Percentiles rank a stretch among this genome's conserved stretches.
Evolutionary conservation across 2,888 invertebrate genomes (phyloP).

Genomic region (Meteorus colon): DNA sequence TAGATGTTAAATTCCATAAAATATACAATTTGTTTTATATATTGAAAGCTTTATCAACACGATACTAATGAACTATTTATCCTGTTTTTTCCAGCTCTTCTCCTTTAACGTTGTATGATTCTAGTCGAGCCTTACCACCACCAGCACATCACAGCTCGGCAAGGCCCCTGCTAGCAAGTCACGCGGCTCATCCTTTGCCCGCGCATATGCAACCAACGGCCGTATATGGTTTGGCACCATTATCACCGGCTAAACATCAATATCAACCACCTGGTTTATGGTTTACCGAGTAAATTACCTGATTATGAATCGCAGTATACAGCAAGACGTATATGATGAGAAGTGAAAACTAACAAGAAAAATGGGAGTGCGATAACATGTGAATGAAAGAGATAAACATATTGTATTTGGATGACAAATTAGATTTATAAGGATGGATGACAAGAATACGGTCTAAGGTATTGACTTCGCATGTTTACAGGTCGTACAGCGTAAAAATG

Average conservation of each 20-base stretch:
- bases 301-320: background rate
- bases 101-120: conserved; percentile 73
- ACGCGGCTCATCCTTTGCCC: conserved; percentile 85
- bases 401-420: background rate
- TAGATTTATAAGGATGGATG: background rate
- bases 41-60: conserved; percentile 49
- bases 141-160: conserved; percentile 89
- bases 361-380: background rate
- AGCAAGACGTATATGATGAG: background rate
- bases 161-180: conserved; percentile 78
- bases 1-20: too few relatives aligned
- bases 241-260: conserved; percentile 82
- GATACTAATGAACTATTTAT: conserved; percentile 61
- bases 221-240: conserved; percentile 80
- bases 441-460: background rate
- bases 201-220: conserved; percentile 84
- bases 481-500: background rate
- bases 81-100: conserved; percentile 70
- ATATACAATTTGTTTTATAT: conserved; percentile 21
- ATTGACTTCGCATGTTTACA: background rate
- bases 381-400: conserved; percentile 12
- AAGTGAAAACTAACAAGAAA: background rate
- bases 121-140: conserved; percentile 82
- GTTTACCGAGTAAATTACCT: conserved; percentile 80
- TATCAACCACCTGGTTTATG: conserved; percentile 83